Base-by-base conservation (phyloP, 2,888 invertebrate species). In the Dryobota labecula region DNA sequence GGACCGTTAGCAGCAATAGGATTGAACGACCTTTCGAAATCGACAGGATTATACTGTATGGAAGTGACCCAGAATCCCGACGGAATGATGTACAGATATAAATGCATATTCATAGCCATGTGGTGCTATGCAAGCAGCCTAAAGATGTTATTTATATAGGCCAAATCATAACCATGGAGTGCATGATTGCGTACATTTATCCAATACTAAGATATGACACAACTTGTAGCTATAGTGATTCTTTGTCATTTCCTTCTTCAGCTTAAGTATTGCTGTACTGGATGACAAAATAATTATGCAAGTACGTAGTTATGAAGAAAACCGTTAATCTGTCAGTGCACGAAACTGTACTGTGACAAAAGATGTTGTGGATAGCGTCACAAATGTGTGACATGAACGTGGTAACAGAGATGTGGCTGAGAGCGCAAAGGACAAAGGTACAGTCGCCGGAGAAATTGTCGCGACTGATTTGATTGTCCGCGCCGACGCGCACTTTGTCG, bases 381-480 rank as follows among this genome's bases (percentile, higher is more conserved):
- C 85, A 88, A 86, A 89, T 87, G 82, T 81, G 79, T 78, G 75
- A 66, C 73, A 66, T 68, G 76, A 78, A 77, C 70, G 60, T 70
- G 75, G 73, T 70, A 75, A 82, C 81, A 78, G 69, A 73, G 67
- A 53, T 70, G 63, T 64, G 61, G 66, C 63, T 68, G 49, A 24
- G 63, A 58, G 70, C 77, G 86, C 87, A 89, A 87, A 89, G 89
- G 86, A 89, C 88, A 87, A 90, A 88, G 87, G 84, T 82, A 84
- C 73, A 78, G 84, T 79, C 85, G 81, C 72, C 70, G 84, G 89
- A 90, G 92, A 92, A 92, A 92, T 91, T 91, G 93, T 92, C 92
- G 90, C 89, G 89, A 88, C 90, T 91, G 92, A 94, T 94, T 92
- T 90, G 91, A 94, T 93, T 93, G 94, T 94, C 88, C 87, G 88